Evolutionary conservation across 30 jellyfish, hydroid and myxozoan species (phyloP).

Genomic region (Hydractinia echinata): DNA sequence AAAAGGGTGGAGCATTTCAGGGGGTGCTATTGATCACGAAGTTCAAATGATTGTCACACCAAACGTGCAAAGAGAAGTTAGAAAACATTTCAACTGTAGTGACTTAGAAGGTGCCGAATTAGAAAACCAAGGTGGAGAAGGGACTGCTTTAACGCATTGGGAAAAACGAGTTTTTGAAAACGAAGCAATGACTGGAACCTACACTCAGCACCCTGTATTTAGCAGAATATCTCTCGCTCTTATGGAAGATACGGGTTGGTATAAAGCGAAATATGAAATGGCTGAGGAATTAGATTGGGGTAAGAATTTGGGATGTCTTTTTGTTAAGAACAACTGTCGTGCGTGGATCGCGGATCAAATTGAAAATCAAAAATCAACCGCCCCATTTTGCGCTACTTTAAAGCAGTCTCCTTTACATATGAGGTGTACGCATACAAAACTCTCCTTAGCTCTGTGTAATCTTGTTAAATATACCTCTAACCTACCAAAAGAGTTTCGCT

Average conservation of each 20-base stretch:
- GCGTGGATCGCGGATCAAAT: conserved; percentile 93
- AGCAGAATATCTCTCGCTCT: conserved; percentile 75
- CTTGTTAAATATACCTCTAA: conserved; percentile 67
- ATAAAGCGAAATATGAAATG: conserved; percentile 80
- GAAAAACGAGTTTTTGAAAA: conserved; percentile 85
- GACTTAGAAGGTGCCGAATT: conserved; percentile 90
- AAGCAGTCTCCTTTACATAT: conserved; percentile 90
- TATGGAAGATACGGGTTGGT: conserved; percentile 97
- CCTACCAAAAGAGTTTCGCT: conserved; percentile 69
- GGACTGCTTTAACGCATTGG: conserved; percentile 93
- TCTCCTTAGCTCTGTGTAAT: conserved; percentile 79
- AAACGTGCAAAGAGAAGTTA: conserved; percentile 64
- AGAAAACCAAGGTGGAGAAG: conserved; percentile 96
- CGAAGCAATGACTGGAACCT: conserved; percentile 96
- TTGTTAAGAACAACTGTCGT: conserved; percentile 82
- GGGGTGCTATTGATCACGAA: conserved; percentile 73
- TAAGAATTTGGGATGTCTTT: conserved; percentile 68
- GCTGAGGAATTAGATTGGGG: conserved; percentile 94
- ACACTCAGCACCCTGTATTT: conserved; percentile 92
- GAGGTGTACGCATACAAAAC: conserved; percentile 87
- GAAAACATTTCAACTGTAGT: conserved; percentile 66
- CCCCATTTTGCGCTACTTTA: conserved; percentile 91
- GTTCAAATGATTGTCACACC: conserved; percentile 91
- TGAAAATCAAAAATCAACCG: conserved; percentile 57
- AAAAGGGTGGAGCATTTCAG: conserved; percentile 78